A percentile compares a stretch with the other conserved stretches of the same genome.
Evolutionary conservation across 2,888 invertebrate species (phyloP).

Genomic region (Cordilura impudica): DNA sequence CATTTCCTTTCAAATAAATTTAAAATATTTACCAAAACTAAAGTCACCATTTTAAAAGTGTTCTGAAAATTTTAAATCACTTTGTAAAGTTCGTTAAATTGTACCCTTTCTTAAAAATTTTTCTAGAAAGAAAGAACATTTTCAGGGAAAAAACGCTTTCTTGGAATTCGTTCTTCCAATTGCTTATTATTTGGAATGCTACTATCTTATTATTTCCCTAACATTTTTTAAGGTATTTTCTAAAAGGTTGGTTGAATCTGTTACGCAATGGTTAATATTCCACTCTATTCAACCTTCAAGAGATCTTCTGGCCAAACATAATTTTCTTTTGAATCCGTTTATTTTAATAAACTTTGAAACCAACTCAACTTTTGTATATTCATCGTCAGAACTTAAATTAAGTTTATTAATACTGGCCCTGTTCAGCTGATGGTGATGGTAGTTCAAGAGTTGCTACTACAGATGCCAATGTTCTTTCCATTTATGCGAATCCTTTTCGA

Average conservation of each 20-base stretch:
- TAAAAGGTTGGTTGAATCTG: background rate
- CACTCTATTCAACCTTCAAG: background rate
- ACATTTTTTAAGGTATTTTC: no score
- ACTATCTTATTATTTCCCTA: no score
- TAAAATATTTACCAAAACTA: no score
- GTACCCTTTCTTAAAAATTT: no score
- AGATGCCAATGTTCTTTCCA: background rate
- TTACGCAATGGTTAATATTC: background rate
- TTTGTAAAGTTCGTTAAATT: no score
- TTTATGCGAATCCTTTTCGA: constrained; percentile 16
- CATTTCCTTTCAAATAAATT: no score
- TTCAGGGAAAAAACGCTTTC: no score
- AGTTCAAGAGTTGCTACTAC: constrained; percentile 18
- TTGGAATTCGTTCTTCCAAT: no score
- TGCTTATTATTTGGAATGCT: no score
- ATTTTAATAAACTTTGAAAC: constrained; percentile 61
- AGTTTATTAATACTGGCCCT: constrained; percentile 46
- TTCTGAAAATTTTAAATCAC: no score
- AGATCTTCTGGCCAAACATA: constrained; percentile 33
- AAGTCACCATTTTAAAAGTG: no score
- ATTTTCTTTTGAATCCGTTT: constrained; percentile 47
- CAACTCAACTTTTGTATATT: constrained; percentile 34
- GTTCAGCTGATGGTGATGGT: constrained; percentile 6
- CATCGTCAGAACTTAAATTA: constrained; percentile 47
- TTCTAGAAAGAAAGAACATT: no score